Conservation (phyloP, 2,797 vertebrate genomes). For the Microchirus variegatus region DNA sequence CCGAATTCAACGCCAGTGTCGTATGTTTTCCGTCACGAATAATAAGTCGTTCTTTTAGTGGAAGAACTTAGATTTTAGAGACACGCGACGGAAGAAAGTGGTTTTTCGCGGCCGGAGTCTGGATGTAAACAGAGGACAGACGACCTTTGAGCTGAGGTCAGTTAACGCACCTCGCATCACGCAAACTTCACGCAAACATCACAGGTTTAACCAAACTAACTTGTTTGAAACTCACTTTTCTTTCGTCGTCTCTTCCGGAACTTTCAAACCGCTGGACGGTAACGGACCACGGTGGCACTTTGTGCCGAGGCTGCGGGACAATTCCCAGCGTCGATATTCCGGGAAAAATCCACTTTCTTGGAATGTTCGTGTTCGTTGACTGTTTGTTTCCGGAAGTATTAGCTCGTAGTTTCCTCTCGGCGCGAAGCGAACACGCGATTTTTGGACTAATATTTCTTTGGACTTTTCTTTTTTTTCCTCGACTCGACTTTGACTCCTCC, state of each 20-base stretch:
- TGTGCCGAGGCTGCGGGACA: conserved; percentile 9
- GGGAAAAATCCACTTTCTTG: background rate
- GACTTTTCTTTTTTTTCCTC: conserved; percentile 11
- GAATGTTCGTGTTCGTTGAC: background rate
- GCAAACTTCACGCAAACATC: background rate
- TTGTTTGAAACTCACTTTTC: conserved; percentile 1
- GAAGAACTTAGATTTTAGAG: too few species aligned
- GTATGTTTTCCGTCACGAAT: background rate
- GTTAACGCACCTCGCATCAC: background rate
- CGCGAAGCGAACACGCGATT: background rate
- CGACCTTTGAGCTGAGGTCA: conserved; percentile 42
- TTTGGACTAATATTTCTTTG: background rate
- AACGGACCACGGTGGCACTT: conserved; percentile 14
- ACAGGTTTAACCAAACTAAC: fast-evolving
- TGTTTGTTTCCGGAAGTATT: fast-evolving
- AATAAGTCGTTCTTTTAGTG: background rate
- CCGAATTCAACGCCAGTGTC: too few species aligned
- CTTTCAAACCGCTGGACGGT: background rate
- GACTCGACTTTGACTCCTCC: background rate
- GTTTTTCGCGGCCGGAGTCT: background rate
- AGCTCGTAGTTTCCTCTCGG: fast-evolving
- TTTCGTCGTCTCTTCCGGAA: background rate
- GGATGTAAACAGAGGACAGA: conserved; percentile 36
- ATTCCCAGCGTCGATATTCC: conserved; percentile 22
- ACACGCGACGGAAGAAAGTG: background rate